Conservation (phyloP, 2,797 vertebrate species). For the Rhinatrema bivittatum region DNA sequence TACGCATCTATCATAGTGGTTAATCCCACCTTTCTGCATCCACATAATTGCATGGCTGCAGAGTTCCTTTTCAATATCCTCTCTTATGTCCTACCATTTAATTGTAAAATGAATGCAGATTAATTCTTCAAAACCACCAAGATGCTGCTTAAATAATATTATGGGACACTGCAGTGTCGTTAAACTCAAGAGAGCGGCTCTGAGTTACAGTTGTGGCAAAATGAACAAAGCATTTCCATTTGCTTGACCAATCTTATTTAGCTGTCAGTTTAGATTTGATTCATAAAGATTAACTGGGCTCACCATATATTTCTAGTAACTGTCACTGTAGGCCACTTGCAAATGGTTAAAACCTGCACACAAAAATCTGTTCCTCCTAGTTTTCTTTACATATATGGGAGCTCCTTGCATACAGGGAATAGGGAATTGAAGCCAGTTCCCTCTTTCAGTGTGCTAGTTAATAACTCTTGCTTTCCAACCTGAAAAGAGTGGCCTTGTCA, state of each 20-base stretch:
- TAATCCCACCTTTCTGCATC: not conserved
- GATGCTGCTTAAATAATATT: not conserved
- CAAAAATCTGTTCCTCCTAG: slow-evolving; percentile 23
- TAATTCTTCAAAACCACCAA: not conserved
- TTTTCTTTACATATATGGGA: slow-evolving; percentile 5
- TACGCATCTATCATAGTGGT: not conserved
- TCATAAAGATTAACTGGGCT: not conserved
- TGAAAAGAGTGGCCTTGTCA: too few relatives aligned
- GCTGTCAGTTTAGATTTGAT: slow-evolving; percentile 4
- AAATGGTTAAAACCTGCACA: not conserved
- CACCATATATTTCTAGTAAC: not conserved
- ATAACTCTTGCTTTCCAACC: slow-evolving; percentile 24
- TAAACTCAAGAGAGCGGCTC: not conserved
- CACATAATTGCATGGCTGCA: slow-evolving; percentile 3
- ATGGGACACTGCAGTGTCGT: not conserved
- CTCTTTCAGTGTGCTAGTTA: slow-evolving; percentile 7
- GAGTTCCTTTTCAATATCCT: not conserved
- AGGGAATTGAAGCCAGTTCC: slow-evolving; percentile 28
- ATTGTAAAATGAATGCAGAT: not conserved
- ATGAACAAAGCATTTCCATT: not conserved
- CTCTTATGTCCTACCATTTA: not conserved
- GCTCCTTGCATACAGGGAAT: slow-evolving; percentile 18
- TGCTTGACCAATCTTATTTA: slow-evolving; percentile 1
- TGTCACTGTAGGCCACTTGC: not conserved
- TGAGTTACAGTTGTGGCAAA: not conserved